Percentiles rank a stretch among this genome's conserved stretches.
phyloP scores from a whole-genome alignment of 2,797 vertebrate genomes.

The Columba guinea region DNA sequence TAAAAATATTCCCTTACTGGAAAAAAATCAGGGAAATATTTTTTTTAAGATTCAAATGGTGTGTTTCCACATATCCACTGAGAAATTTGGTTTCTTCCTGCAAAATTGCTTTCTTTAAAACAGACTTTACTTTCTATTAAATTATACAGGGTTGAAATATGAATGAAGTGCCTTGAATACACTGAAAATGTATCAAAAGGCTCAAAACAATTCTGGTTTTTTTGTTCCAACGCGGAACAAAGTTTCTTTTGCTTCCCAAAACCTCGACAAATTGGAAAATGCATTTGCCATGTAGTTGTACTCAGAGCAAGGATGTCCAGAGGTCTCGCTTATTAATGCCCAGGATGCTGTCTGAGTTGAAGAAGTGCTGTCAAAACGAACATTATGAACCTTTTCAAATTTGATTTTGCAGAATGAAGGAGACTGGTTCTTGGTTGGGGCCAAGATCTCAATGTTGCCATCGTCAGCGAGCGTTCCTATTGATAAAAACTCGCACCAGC shows the following conservation, averaged over 20 bases:
- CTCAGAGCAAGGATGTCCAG: background rate
- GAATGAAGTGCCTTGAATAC: conserved; percentile 64
- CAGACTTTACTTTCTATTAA: conserved; percentile 53
- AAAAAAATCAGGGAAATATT: conserved; percentile 40
- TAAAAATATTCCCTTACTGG: conserved; percentile 50
- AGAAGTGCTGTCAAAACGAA: background rate
- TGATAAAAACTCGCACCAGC: background rate
- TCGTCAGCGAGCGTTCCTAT: rapidly evolving
- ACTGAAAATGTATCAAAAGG: conserved; percentile 47
- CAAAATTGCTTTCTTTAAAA: conserved; percentile 64
- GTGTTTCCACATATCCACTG: conserved; percentile 21
- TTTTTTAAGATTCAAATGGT: conserved; percentile 38
- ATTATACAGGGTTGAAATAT: conserved; percentile 52
- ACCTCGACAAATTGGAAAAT: conserved; percentile 57
- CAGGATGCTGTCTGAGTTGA: background rate
- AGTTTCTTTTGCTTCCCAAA: conserved; percentile 49
- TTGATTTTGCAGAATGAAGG: background rate
- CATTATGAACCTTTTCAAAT: background rate
- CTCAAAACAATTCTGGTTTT: conserved; percentile 11
- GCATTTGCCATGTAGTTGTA: conserved; percentile 9
- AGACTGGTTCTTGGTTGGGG: background rate
- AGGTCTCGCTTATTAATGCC: background rate
- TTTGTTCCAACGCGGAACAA: background rate
- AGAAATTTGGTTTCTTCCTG: conserved; percentile 52
- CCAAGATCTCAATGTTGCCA: background rate